Evolutionary conservation across 2,888 invertebrate species (phyloP).

Genomic region (Trachelus iudaicus): DNA sequence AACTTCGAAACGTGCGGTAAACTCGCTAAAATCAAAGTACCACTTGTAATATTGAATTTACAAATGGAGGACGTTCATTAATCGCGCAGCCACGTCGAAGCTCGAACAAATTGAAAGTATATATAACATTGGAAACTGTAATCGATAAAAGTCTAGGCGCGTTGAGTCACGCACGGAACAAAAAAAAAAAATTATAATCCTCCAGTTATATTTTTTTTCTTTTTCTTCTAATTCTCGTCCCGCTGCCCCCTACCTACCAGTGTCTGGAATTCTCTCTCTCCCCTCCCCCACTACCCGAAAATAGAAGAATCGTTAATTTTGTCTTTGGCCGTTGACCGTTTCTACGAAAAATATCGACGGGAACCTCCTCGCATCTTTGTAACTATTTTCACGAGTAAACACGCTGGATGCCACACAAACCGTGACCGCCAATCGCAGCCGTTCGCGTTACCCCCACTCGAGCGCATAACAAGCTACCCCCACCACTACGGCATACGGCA

Average conservation of each 20-base stretch:
- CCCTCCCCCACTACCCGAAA: background rate
- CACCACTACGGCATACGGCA: background rate
- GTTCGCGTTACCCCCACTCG: background rate
- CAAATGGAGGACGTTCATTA: background rate
- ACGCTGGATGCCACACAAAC: background rate
- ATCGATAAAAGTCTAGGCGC: constrained; percentile 43
- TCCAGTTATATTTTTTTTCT: background rate
- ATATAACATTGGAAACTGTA: constrained; percentile 44
- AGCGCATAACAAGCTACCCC: background rate
- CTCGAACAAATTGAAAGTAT: constrained; percentile 45
- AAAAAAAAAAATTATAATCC: background rate
- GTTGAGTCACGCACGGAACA: background rate
- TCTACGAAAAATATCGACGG: background rate
- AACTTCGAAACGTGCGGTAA: background rate
- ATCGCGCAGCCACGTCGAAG: background rate
- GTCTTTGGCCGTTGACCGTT: background rate
- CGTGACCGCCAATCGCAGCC: background rate
- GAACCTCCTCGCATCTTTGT: background rate
- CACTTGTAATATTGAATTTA: background rate
- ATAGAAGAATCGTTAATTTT: background rate
- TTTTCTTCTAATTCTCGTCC: too few relatives aligned
- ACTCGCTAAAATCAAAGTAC: background rate
- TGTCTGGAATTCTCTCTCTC: too few relatives aligned
- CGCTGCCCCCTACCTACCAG: background rate
- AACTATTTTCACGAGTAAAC: background rate